Conservation (phyloP, 1,140 invertebrate species). For the Whitmania pigra region DNA sequence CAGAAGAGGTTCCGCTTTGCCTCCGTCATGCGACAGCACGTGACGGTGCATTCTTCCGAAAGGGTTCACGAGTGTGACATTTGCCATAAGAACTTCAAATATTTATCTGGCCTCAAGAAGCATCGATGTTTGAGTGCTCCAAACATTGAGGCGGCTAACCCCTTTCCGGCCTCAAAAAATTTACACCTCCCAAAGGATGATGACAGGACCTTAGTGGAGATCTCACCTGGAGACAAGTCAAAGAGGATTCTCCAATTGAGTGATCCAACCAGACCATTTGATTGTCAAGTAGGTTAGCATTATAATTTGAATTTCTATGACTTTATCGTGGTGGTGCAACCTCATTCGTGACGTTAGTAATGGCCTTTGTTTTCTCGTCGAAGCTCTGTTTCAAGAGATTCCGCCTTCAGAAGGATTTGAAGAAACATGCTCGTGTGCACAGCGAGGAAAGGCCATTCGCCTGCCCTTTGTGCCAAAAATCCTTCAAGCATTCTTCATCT, state of each 20-base stretch:
- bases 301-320: neutral
- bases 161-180: neutral
- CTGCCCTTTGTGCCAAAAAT: slow-evolving; percentile 29
- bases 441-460: slow-evolving; percentile 75
- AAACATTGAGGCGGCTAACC: neutral
- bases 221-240: neutral
- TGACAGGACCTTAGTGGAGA: neutral
- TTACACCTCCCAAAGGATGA: neutral
- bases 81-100: slow-evolving; percentile 65
- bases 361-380: neutral
- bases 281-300: neutral
- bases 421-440: slow-evolving; percentile 90
- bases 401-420: slow-evolving; percentile 92
- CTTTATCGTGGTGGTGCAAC: neutral
- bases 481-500: slow-evolving; percentile 38
- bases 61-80: slow-evolving; percentile 82
- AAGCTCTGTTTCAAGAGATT: slow-evolving; percentile 76
- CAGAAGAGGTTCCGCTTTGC: neutral
- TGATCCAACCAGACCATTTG: neutral
- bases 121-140: neutral
- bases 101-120: neutral
- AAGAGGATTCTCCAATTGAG: neutral
- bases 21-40: slow-evolving; percentile 46
- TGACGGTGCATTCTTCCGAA: slow-evolving; percentile 77
- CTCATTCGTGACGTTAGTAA: neutral